Base-by-base conservation (phyloP, 1,140 invertebrate species). In the Zelostemma sp. region DNA sequence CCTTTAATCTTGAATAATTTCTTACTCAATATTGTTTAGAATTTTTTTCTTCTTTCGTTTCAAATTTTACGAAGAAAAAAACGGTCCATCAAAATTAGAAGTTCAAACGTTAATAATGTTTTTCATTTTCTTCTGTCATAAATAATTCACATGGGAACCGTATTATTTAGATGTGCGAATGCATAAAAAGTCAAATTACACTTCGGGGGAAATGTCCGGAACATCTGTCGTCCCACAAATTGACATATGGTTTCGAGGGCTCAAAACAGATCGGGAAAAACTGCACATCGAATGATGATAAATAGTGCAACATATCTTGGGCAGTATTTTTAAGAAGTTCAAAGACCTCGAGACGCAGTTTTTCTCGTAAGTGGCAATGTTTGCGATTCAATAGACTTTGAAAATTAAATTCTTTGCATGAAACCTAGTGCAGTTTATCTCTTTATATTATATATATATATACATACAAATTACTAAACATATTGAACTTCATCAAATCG, bases 381-480 rank as follows among this genome's bases (percentile, higher is more conserved):
- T 8, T 28, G 8, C 25, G 8, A n/a, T n/a, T n/a, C n/a, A n/a
- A n/a, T n/a, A n/a, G n/a, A n/a, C n/a, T n/a, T n/a, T n/a, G n/a
- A n/a, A n/a, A n/a, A n/a, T 25, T 25, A 3, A 25, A 8, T 25
- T 25, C 8, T 25, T 25, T 8, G 3, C 3, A 8, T 25, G 21
- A 25, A 25, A 25, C 3, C 21, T 25, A 4, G 8, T 25, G 8
- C 3, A 25, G 21, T 25, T 25, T 4, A 25, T 25, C 3, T 25
- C n/a, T n/a, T n/a, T n/a, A n/a, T n/a, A n/a, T n/a, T n/a, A n/a
- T n/a, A n/a, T n/a, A 40, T 65, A 56, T 35, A 35, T 35, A 72
- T 68, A 81, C 82, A 70, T 82, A 76, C 74, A 76, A 79, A 81
- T 76, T 79, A 74, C 68, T 75, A 79, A 84, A 84, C 80, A 82